A percentile compares a stretch with the other conserved stretches of the same genome.
Conservation (phyloP, 2,888 invertebrate species). For the Lathronympha strigana region DNA sequence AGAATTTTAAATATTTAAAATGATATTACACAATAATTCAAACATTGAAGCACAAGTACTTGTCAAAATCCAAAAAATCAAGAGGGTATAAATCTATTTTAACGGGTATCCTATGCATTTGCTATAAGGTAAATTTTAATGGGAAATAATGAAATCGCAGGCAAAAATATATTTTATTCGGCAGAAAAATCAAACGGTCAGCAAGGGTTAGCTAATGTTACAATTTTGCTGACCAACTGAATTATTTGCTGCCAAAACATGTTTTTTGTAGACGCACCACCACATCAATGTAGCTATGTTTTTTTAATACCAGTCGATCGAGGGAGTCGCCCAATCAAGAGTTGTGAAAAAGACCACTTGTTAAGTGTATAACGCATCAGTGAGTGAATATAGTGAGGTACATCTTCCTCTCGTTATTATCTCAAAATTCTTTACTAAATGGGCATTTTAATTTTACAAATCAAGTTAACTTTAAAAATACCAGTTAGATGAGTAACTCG, state of each 20-base stretch:
- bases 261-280: not conserved
- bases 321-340: slow-evolving; percentile 28
- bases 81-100: too few relatives aligned
- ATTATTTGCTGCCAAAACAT: not conserved
- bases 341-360: slow-evolving; percentile 42
- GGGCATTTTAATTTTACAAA: too few relatives aligned
- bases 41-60: too few relatives aligned
- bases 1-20: slow-evolving; percentile 34
- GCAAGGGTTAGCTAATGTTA: too few relatives aligned
- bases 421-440: too few relatives aligned
- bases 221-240: not conserved
- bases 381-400: slow-evolving; percentile 3
- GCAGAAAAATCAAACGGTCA: too few relatives aligned
- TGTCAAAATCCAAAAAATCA: too few relatives aligned
- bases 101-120: too few relatives aligned
- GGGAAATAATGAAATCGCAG: too few relatives aligned
- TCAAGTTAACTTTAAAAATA: too few relatives aligned
- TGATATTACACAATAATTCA: slow-evolving; percentile 24
- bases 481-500: not conserved
- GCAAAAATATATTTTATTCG: too few relatives aligned
- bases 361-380: slow-evolving; percentile 28
- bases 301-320: slow-evolving; percentile 16
- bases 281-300: not conserved
- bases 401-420: not conserved
- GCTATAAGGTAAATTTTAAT: too few relatives aligned